Percentiles rank a stretch among this genome's conserved stretches.
Conservation (phyloP, 2,113 vertebrate genomes). For the Brevimyrus niger region DNA sequence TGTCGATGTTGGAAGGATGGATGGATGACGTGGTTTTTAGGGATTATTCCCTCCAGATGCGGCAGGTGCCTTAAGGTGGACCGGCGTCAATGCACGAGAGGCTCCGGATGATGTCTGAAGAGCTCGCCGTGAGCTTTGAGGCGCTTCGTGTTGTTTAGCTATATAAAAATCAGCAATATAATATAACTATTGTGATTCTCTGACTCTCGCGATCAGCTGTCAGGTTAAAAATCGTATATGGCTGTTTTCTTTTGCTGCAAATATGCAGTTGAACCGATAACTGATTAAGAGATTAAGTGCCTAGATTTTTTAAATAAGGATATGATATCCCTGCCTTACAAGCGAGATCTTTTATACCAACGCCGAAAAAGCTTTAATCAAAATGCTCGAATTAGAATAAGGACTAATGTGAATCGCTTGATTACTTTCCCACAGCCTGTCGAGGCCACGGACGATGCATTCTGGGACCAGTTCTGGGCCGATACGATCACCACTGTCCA, state of each 20-base stretch:
- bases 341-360: not conserved
- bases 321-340: not conserved
- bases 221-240: not conserved
- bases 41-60: not conserved
- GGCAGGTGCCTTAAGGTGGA: conserved; percentile 26
- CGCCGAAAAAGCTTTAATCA: not conserved
- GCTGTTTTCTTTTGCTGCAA: not conserved
- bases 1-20: not conserved
- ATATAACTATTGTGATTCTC: not conserved
- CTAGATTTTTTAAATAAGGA: not conserved
- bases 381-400: not conserved
- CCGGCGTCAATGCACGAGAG: not conserved
- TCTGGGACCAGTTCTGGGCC: conserved; percentile 99
- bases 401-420: not conserved
- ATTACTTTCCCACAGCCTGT: conserved; percentile 67
- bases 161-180: not conserved
- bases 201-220: not conserved
- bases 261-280: not conserved
- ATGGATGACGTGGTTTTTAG: conserved; percentile 23
- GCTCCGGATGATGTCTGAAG: not conserved
- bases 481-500: conserved; percentile 91
- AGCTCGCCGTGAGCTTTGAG: not conserved
- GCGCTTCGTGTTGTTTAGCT: not conserved
- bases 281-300: not conserved
- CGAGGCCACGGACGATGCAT: conserved; percentile 93